phyloP scores from a whole-genome alignment of 2,888 invertebrate genomes.

The Oligia strigilis region DNA sequence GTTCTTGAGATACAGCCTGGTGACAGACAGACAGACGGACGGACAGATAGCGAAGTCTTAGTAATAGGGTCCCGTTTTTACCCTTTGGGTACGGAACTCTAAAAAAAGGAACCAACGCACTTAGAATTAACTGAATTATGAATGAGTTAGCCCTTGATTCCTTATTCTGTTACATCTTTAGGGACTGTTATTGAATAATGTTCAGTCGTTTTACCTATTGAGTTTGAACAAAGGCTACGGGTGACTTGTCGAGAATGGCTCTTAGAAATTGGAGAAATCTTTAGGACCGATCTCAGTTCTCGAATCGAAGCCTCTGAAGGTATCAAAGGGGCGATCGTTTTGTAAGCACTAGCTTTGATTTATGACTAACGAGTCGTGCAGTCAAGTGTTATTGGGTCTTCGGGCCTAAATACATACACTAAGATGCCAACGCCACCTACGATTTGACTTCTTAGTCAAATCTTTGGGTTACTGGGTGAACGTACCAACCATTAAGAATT shows the following conservation, averaged over 20 bases:
- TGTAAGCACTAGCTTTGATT: slow-evolving; percentile 28
- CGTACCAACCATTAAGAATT: too few species aligned
- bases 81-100: too few species aligned
- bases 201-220: slow-evolving; percentile 43
- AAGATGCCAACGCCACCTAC: not conserved
- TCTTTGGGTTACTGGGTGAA: not conserved
- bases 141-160: slow-evolving; percentile 69
- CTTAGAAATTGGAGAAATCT: slow-evolving; percentile 44
- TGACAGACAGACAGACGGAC: too few species aligned
- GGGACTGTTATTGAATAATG: slow-evolving; percentile 66
- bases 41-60: too few species aligned
- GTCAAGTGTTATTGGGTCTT: slow-evolving; percentile 15
- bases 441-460: not conserved
- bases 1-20: too few species aligned
- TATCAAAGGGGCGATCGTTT: slow-evolving; percentile 11
- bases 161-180: slow-evolving; percentile 60
- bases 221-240: slow-evolving; percentile 38
- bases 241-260: slow-evolving; percentile 15
- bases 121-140: slow-evolving; percentile 72
- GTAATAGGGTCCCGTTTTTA: too few species aligned
- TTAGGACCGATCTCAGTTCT: slow-evolving; percentile 32
- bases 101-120: slow-evolving; percentile 50
- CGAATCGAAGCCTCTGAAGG: not conserved
- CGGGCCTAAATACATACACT: not conserved
- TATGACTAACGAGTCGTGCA: slow-evolving; percentile 28